Conservation (phyloP, 2,888 invertebrate genomes). For the Eurois occulta region DNA sequence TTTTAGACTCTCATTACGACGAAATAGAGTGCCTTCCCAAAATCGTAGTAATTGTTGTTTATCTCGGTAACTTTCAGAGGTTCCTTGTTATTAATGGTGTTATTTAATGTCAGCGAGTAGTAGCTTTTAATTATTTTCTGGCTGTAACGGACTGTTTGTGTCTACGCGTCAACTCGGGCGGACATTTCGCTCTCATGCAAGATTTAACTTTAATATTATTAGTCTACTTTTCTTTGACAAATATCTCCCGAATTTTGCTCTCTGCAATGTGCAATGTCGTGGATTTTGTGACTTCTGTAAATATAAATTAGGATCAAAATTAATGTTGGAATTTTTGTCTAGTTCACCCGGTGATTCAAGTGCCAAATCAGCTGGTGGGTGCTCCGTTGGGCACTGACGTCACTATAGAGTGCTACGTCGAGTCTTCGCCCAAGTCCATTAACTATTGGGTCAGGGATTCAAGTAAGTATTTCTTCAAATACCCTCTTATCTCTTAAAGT, state of each 20-base stretch:
- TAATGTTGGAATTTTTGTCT: conserved; percentile 67
- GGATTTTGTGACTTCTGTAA: conserved; percentile 13
- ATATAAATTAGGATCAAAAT: background rate
- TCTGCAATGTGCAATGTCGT: conserved; percentile 37
- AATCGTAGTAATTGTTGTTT: conserved; percentile 85
- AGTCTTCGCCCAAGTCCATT: conserved; percentile 97
- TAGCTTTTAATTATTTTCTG: conserved; percentile 87
- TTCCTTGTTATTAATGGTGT: conserved; percentile 87
- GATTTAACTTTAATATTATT: conserved; percentile 77
- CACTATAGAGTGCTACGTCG: conserved; percentile 96
- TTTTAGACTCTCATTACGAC: conserved; percentile 66
- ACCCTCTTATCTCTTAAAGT: conserved; percentile 3
- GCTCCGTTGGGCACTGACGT: conserved; percentile 97
- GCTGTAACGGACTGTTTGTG: conserved; percentile 77
- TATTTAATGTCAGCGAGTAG: conserved; percentile 83
- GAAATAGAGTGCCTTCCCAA: conserved; percentile 74
- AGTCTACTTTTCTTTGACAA: conserved; percentile 64
- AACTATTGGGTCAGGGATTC: conserved; percentile 97
- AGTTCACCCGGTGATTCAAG: conserved; percentile 98
- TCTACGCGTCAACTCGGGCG: conserved; percentile 77
- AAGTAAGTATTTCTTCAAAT: conserved; percentile 90
- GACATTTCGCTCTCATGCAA: conserved; percentile 78
- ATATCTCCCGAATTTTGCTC: conserved; percentile 55
- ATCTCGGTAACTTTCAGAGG: conserved; percentile 84
- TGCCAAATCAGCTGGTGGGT: conserved; percentile 97